Conservation (phyloP, 2,888 invertebrate species). For the Drosophila parthenogenetica region DNA sequence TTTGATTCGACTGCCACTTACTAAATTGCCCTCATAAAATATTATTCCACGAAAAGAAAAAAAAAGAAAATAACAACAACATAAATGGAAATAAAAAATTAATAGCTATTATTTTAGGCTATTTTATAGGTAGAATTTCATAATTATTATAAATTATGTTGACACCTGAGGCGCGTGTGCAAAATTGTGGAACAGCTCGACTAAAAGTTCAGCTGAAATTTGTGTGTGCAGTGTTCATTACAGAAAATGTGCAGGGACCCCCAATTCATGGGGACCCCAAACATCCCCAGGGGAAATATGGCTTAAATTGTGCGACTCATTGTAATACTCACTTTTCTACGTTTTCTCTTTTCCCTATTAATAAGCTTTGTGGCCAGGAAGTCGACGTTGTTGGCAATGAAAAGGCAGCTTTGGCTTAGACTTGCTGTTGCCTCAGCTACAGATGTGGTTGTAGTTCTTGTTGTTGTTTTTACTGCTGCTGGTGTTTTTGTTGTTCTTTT, state of each 20-base stretch:
- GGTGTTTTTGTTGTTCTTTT: slow-evolving; percentile 7
- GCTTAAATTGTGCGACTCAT: slow-evolving; percentile 61
- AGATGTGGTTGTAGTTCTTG: slow-evolving; percentile 17
- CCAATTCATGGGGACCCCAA: not conserved
- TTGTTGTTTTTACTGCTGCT: slow-evolving; percentile 11
- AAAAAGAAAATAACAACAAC: not conserved
- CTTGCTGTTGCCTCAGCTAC: slow-evolving; percentile 29
- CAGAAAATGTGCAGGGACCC: slow-evolving; percentile 29
- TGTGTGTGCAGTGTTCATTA: slow-evolving; percentile 32
- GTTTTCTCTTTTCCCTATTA: slow-evolving; percentile 16
- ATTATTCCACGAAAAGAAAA: not conserved
- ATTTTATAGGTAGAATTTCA: slow-evolving; percentile 60
- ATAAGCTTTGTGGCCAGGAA: slow-evolving; percentile 62
- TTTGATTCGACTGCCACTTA: slow-evolving; percentile 28
- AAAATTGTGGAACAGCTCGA: slow-evolving; percentile 33
- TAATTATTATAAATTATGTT: slow-evolving; percentile 77
- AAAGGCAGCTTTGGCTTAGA: slow-evolving; percentile 55
- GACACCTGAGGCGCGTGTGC: slow-evolving; percentile 74
- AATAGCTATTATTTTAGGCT: slow-evolving; percentile 35
- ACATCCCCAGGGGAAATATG: slow-evolving; percentile 52
- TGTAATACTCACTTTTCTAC: slow-evolving; percentile 50
- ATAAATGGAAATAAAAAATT: slow-evolving; percentile 11
- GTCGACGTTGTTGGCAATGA: slow-evolving; percentile 61
- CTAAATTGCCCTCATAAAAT: slow-evolving; percentile 43
- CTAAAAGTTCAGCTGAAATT: slow-evolving; percentile 38